These are phyloP conservation scores for Epirrhoe alternata DNA, from an alignment of 2,888 invertebrate species.

Conservation along the genomic window DNA sequence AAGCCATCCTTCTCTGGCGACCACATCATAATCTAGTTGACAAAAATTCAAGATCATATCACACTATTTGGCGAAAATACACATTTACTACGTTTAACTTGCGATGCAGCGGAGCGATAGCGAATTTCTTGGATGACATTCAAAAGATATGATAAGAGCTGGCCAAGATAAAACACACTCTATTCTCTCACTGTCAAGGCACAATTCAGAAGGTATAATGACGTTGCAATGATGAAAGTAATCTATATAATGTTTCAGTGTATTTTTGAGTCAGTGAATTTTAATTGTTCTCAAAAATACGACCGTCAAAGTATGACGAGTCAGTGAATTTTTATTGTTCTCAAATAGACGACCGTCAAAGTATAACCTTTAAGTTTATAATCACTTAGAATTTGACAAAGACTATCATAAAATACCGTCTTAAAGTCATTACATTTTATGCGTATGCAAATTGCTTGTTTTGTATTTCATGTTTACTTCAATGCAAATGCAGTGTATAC, in stretches of 20 bases:
- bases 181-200: slow-evolving; percentile 5
- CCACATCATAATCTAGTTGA: background rate
- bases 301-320: background rate
- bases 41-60: background rate
- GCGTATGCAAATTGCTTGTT: slow-evolving; percentile 1
- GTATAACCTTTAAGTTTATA: slow-evolving; percentile 15
- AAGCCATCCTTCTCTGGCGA: background rate
- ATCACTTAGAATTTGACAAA: slow-evolving; percentile 13
- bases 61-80: slow-evolving; percentile 5
- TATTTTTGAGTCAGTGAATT: slow-evolving; percentile 14
- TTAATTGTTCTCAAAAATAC: slow-evolving; percentile 7
- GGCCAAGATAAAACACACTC: slow-evolving; percentile 25
- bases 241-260: slow-evolving; percentile 10
- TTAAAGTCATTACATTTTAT: slow-evolving; percentile 6
- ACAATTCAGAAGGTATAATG: background rate
- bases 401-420: slow-evolving; percentile 6
- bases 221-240: slow-evolving; percentile 16
- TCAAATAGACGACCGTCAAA: slow-evolving; percentile 2
- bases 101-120: slow-evolving; percentile 25
- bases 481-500: too few relatives aligned
- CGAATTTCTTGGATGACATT: slow-evolving; percentile 45
- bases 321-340: too few relatives aligned
- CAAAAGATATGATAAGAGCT: slow-evolving; percentile 37
- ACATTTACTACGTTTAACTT: slow-evolving; percentile 20
- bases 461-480: too few relatives aligned